These are phyloP conservation scores for Dione vanillae DNA, from an alignment of 2,888 invertebrate genomes.

Conservation along the genomic window DNA sequence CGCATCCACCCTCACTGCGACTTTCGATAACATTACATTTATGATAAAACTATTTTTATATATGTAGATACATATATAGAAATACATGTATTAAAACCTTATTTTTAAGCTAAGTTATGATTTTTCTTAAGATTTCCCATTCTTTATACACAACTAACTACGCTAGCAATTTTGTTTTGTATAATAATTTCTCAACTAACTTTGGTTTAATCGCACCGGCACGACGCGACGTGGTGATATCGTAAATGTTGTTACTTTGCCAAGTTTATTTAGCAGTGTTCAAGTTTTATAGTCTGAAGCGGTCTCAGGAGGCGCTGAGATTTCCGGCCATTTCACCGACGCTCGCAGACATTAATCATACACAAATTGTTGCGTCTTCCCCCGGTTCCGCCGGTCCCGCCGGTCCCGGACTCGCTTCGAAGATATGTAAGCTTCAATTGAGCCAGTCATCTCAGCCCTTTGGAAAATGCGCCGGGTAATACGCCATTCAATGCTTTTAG, in stretches of 20 bases:
- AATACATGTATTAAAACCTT: no score
- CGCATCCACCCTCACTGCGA: slow-evolving; percentile 24
- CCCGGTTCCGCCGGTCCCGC: slow-evolving; percentile 28
- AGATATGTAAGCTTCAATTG: slow-evolving; percentile 67
- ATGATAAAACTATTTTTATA: background rate
- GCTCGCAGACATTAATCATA: slow-evolving; percentile 65
- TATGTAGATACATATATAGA: background rate
- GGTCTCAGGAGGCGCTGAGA: slow-evolving; percentile 60
- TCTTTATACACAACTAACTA: background rate
- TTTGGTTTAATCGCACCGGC: slow-evolving; percentile 1
- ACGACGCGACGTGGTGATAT: background rate
- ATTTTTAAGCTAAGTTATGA: no score
- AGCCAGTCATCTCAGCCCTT: slow-evolving; percentile 70
- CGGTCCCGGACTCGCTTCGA: slow-evolving; percentile 28
- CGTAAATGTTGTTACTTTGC: slow-evolving; percentile 31
- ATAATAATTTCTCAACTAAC: background rate
- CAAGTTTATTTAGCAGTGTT: slow-evolving; percentile 43
- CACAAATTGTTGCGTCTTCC: slow-evolving; percentile 62
- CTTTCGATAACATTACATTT: slow-evolving; percentile 24
- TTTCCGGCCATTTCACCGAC: slow-evolving; percentile 53
- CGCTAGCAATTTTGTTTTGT: background rate
- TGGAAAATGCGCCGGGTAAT: slow-evolving; percentile 57
- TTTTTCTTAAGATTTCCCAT: background rate
- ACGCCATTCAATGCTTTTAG: slow-evolving; percentile 50
- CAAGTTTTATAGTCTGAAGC: slow-evolving; percentile 60